phyloP scores from a whole-genome alignment of 2,113 vertebrate genomes.

The Mugil cephalus region DNA sequence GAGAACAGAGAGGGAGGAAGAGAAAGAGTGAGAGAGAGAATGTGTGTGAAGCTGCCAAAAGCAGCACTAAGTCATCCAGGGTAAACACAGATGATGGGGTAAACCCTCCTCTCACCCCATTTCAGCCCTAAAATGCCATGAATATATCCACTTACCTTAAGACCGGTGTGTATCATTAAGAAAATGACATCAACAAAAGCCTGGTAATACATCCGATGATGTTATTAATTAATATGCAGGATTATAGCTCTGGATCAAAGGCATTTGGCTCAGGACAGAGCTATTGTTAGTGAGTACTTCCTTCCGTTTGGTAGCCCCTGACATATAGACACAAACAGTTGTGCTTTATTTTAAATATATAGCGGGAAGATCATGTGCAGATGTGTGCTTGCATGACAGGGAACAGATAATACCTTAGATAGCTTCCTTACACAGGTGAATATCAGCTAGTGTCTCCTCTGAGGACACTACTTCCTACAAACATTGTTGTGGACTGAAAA shows the following conservation, averaged over 20 bases:
- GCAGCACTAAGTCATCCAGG: conserved; percentile 55
- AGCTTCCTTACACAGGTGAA: too few species aligned
- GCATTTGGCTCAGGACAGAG: background rate
- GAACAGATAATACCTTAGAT: too few species aligned
- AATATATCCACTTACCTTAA: background rate
- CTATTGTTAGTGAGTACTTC: background rate
- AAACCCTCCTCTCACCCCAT: conserved; percentile 16
- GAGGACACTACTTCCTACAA: too few species aligned
- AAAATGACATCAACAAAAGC: background rate
- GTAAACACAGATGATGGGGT: conserved; percentile 69
- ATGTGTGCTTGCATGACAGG: too few species aligned
- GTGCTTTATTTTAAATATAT: background rate
- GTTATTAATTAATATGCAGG: background rate
- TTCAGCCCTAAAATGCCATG: conserved; percentile 6
- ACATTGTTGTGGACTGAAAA: too few species aligned
- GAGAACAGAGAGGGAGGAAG: conserved; percentile 46
- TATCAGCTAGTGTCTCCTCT: too few species aligned
- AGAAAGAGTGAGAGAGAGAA: conserved; percentile 37
- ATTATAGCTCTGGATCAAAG: background rate
- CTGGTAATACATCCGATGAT: background rate
- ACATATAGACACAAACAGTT: background rate
- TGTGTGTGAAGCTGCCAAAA: conserved; percentile 69
- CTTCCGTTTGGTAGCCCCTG: background rate
- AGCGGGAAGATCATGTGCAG: background rate
- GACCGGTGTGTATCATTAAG: background rate